phyloP scores from a whole-genome alignment of 2,797 vertebrate genomes.

The Dipus sagitta region DNA sequence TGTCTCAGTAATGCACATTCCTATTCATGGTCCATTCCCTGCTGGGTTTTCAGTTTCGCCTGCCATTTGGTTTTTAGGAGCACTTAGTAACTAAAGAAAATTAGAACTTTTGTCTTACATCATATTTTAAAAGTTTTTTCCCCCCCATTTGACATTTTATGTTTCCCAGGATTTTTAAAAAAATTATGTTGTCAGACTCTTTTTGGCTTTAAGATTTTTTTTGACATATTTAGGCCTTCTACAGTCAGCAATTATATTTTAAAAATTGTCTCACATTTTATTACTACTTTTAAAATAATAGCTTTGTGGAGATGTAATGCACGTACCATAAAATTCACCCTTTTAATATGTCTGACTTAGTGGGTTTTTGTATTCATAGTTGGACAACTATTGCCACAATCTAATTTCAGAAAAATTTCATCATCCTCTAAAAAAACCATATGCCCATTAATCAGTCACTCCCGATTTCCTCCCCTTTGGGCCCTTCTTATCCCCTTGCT shows the following conservation, averaged over 20 bases:
- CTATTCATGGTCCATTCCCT: not conserved
- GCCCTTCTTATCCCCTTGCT: not conserved
- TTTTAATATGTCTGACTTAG: not conserved
- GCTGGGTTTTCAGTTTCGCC: not conserved
- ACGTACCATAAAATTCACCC: not conserved
- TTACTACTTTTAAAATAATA: conserved; percentile 31
- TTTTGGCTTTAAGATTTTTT: conserved; percentile 7
- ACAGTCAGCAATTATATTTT: conserved; percentile 20
- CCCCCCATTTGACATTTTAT: conserved; percentile 23
- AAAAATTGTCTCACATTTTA: conserved; percentile 24
- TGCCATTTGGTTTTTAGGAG: not conserved
- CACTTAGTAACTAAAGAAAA: not conserved
- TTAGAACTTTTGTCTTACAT: conserved; percentile 4
- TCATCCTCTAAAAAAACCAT: conserved; percentile 12
- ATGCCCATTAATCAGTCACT: not conserved
- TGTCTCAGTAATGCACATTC: conserved; percentile 30
- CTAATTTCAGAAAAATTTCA: conserved; percentile 61
- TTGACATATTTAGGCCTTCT: conserved; percentile 31
- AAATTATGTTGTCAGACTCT: conserved; percentile 2
- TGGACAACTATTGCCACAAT: not conserved
- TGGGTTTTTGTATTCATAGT: conserved; percentile 28
- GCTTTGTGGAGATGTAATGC: conserved; percentile 36
- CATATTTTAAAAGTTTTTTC: not conserved
- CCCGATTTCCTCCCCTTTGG: not conserved
- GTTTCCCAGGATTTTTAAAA: conserved; percentile 13